A percentile compares a stretch with the other conserved stretches of the same genome.
Conservation (phyloP, 2,113 vertebrate genomes). For the Fukomys damarensis region DNA sequence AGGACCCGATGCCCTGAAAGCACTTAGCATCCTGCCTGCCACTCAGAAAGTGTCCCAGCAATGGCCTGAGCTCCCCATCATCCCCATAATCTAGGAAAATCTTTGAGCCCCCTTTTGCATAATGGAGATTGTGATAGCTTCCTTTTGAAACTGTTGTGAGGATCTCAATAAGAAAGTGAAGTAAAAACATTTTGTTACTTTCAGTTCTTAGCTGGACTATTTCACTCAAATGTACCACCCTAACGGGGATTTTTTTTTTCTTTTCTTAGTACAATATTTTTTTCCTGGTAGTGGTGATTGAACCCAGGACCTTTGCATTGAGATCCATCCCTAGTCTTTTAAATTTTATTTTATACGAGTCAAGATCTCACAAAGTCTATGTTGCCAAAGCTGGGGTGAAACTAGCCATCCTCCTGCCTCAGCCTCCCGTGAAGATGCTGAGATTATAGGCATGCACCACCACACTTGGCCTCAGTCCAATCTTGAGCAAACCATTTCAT, state of each 20-base stretch:
- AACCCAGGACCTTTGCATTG: neutral
- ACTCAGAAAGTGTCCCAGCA: neutral
- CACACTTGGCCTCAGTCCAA: neutral
- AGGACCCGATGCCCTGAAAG: neutral
- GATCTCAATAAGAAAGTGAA: neutral
- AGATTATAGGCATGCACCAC: neutral
- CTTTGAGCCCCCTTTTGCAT: neutral
- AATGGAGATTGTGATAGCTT: neutral
- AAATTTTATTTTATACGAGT: neutral
- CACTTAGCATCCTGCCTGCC: neutral
- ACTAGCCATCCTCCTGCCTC: neutral
- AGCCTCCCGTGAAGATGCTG: neutral
- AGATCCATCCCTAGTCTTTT: neutral
- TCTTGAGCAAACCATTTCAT: neutral
- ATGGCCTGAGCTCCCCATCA: neutral
- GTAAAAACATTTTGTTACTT: neutral
- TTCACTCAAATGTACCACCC: neutral
- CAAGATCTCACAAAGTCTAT: neutral
- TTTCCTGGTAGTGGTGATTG: neutral
- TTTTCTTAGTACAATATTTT: neutral
- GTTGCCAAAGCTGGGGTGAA: neutral
- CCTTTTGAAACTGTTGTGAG: neutral
- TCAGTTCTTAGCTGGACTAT: neutral
- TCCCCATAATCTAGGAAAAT: neutral
- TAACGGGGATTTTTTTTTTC: neutral